Conservation (phyloP, 2,888 invertebrate species). For the Ommatoiulus sabulosus region DNA sequence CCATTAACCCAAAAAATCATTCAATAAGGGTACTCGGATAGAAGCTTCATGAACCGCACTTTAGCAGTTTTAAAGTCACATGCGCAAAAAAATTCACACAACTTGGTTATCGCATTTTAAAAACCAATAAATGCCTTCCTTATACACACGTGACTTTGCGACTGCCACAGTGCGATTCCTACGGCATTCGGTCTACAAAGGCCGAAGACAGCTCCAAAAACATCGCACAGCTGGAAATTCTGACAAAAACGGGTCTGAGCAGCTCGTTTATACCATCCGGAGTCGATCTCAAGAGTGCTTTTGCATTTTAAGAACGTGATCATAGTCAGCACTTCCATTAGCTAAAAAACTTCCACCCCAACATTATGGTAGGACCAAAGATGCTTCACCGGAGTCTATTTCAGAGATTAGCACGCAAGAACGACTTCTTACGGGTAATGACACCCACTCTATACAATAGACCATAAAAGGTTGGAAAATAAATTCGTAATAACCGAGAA, state of each 20-base stretch:
- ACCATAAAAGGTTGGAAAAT: not conserved
- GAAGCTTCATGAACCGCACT: too few relatives aligned
- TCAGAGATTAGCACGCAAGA: not conserved
- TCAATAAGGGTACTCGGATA: too few relatives aligned
- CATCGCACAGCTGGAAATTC: not conserved
- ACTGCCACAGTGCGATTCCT: too few relatives aligned
- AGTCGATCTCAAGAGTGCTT: not conserved
- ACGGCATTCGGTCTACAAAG: not conserved
- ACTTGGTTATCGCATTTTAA: not conserved
- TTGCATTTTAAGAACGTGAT: not conserved
- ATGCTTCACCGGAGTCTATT: not conserved
- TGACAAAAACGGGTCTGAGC: not conserved
- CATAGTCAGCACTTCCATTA: not conserved
- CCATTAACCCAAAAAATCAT: not conserved
- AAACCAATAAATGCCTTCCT: not conserved
- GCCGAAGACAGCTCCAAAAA: not conserved
- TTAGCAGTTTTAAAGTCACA: too few relatives aligned
- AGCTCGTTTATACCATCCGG: not conserved
- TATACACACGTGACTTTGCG: too few relatives aligned
- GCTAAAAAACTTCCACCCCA: not conserved
- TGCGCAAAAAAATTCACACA: too few relatives aligned
- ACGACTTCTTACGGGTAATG: not conserved
- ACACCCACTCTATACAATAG: not conserved
- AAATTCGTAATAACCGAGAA: not conserved
- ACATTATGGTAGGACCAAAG: not conserved